These are phyloP conservation scores for Hafferia zeledoni DNA, from an alignment of 2,797 vertebrate genomes.

Conservation along the genomic window DNA sequence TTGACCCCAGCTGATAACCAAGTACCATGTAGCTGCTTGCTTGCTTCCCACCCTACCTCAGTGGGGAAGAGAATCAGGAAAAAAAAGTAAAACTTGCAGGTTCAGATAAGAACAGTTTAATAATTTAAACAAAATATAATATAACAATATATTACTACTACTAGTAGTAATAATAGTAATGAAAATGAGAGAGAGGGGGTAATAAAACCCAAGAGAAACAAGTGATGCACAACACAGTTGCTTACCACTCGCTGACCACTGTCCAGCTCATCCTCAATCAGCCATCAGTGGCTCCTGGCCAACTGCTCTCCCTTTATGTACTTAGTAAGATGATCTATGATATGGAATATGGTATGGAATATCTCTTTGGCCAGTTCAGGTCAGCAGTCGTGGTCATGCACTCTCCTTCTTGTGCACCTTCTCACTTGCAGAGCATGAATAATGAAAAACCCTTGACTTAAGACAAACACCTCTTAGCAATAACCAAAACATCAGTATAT, in stretches of 20 bases:
- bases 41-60: not conserved
- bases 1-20: not conserved
- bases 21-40: rapidly evolving
- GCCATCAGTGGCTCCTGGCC: not conserved
- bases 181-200: not conserved
- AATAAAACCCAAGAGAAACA: not conserved
- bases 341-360: not conserved
- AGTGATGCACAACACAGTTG: not conserved
- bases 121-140: not conserved
- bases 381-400: not conserved
- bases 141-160: not conserved
- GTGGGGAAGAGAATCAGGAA: not conserved
- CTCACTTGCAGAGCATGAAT: not conserved
- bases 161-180: not conserved
- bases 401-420: not conserved
- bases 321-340: rapidly evolving
- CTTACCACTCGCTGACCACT: not conserved
- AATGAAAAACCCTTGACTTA: not conserved
- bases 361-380: not conserved
- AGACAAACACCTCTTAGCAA: not conserved
- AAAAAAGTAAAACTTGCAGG: not conserved
- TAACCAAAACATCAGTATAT: not conserved
- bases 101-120: not conserved
- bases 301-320: not conserved
- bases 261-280: not conserved